These are phyloP conservation scores for Neodiprion lecontei DNA, from an alignment of 1,140 invertebrate genomes.

Conservation along the genomic window DNA sequence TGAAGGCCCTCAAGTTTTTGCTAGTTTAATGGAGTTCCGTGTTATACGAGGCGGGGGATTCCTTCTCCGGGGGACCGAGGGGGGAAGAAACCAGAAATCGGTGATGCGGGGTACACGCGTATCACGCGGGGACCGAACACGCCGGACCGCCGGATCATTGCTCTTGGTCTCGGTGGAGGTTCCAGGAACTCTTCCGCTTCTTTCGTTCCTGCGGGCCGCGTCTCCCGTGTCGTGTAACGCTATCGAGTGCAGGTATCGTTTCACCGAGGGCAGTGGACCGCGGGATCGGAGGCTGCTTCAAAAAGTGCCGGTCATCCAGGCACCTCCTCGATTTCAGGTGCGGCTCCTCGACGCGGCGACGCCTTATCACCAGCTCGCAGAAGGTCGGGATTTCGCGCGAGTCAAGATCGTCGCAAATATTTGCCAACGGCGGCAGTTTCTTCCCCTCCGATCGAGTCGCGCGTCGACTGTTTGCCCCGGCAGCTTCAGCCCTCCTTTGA, in stretches of 20 bases:
- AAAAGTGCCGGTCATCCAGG: not conserved
- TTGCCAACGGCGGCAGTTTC: constrained; percentile 29
- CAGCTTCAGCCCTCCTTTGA: not conserved
- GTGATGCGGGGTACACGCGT: not conserved
- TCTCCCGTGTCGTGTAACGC: not conserved
- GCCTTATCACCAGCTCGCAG: not conserved
- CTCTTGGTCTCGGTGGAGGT: not conserved
- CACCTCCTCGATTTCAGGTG: not conserved
- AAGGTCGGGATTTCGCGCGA: constrained; percentile 25
- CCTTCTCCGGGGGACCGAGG: no score
- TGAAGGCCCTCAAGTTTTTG: no score
- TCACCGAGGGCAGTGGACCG: not conserved
- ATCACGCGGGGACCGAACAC: not conserved
- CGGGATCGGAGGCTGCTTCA: not conserved
- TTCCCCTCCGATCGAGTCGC: constrained; percentile 21
- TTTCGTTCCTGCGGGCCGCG: no score
- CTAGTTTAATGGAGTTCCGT: no score
- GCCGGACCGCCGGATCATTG: not conserved
- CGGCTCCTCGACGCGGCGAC: not conserved
- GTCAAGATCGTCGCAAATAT: constrained; percentile 38
- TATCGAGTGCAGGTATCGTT: not conserved
- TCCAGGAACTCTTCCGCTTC: constrained; percentile 9
- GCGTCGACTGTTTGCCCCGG: constrained; percentile 8
- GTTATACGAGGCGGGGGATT: no score
- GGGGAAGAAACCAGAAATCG: no score